phyloP scores from a whole-genome alignment of 2,888 invertebrate genomes.

The Hirtodrosophila trivittata region DNA sequence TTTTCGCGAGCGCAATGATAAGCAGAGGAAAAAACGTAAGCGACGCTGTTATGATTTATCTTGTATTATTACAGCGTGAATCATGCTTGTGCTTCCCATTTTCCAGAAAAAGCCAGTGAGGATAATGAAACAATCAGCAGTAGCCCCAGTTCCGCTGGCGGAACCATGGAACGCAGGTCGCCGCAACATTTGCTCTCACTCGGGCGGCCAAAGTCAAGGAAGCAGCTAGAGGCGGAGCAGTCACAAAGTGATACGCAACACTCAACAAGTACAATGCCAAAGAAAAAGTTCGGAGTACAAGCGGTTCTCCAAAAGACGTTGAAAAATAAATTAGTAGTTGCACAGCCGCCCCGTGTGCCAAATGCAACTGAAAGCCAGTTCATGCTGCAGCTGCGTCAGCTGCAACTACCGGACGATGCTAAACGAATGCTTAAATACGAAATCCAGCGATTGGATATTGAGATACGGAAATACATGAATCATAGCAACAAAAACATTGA shows the following conservation, averaged over 20 bases:
- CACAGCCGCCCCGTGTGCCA: constrained; percentile 65
- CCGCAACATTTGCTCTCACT: constrained; percentile 63
- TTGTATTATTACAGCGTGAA: constrained; percentile 21
- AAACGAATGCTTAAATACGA: constrained; percentile 82
- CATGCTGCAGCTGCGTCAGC: constrained; percentile 79
- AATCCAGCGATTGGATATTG: constrained; percentile 81
- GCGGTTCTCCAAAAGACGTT: constrained; percentile 82
- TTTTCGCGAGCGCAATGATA: constrained; percentile 91
- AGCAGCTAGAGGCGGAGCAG: constrained; percentile 28
- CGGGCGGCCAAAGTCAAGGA: constrained; percentile 38
- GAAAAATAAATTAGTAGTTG: constrained; percentile 47
- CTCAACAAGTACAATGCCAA: constrained; percentile 41
- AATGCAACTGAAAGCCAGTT: constrained; percentile 81
- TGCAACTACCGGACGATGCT: constrained; percentile 83
- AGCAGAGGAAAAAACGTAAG: constrained; percentile 85
- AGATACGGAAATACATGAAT: constrained; percentile 80
- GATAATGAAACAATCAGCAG: constrained; percentile 39
- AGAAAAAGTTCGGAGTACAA: constrained; percentile 80
- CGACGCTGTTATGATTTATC: constrained; percentile 23
- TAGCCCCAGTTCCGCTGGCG: constrained; percentile 32
- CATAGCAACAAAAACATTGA: constrained; percentile 86
- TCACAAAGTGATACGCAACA: constrained; percentile 1
- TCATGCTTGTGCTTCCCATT: constrained; percentile 39
- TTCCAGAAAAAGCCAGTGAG: constrained; percentile 52
- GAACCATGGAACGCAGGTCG: constrained; percentile 60